These are phyloP conservation scores for Drosophila littoralis DNA, from an alignment of 1,140 invertebrate species.

Conservation along the genomic window DNA sequence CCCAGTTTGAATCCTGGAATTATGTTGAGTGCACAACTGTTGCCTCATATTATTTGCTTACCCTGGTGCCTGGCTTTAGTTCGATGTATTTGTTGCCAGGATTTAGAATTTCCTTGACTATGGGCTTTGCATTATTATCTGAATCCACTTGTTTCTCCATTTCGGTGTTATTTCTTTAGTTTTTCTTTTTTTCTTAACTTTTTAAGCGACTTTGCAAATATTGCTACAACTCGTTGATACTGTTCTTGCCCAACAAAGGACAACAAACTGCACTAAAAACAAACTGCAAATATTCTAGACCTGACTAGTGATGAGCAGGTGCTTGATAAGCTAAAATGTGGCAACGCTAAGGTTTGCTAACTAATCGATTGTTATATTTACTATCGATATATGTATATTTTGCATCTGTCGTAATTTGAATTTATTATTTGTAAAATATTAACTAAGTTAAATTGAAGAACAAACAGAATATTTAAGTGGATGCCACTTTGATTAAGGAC, in stretches of 20 bases:
- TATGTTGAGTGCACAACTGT: slow-evolving; percentile 30
- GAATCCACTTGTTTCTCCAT: slow-evolving; percentile 55
- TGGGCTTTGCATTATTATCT: slow-evolving; percentile 47
- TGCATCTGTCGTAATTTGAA: too few relatives aligned
- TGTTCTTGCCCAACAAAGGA: slow-evolving; percentile 10
- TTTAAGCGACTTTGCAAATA: background rate
- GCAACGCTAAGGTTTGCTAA: background rate
- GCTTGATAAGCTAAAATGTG: background rate
- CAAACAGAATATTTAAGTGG: too few relatives aligned
- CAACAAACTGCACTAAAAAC: slow-evolving; percentile 14
- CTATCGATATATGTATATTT: background rate
- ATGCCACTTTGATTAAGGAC: too few relatives aligned
- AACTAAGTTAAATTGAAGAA: too few relatives aligned
- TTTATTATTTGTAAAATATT: too few relatives aligned
- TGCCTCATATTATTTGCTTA: slow-evolving; percentile 52
- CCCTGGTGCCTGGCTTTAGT: slow-evolving; percentile 85
- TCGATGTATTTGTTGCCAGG: slow-evolving; percentile 85
- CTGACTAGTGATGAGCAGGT: slow-evolving; percentile 5
- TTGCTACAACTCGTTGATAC: background rate
- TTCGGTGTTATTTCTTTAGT: background rate
- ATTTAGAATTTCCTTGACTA: slow-evolving; percentile 83
- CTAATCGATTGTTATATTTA: background rate
- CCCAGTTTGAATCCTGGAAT: slow-evolving; percentile 44
- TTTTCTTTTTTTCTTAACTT: background rate
- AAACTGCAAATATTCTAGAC: slow-evolving; percentile 17